Evolutionary conservation across 2,113 vertebrate genomes (phyloP), one percentile per base, ranked within the genome.

Genomic region (Prunella fulvescens): DNA sequence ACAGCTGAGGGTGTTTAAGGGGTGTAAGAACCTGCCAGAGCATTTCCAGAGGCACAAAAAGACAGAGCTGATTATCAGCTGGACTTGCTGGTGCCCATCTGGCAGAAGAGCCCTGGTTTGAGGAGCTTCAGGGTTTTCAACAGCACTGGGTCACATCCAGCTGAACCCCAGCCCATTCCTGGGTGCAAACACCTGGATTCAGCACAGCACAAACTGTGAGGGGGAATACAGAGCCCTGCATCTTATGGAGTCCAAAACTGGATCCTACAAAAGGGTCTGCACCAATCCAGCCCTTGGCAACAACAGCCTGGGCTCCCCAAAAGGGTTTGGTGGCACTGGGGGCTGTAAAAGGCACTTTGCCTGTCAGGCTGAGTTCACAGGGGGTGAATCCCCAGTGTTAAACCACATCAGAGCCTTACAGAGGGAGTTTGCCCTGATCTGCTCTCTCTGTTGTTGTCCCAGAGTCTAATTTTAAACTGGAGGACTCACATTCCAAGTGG

Each of bases 401-500:
- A 65, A 84, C 65, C 60, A 8, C 64, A 25, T 6, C 84, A 66
- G 84, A 81, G 81, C 58, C 17, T 1, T 0, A 11, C 60, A 86
- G 72, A 66, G 54, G 31, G 57, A 74, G 29, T 24, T 19, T 39
- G 47, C 35, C 81, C 70, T 39, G 35, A 25, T 62, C 66, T 60
- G 70, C 26, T 45, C 69, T 42, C 69, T 22, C 60, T 8, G 51
- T 23, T 71, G 61, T 15, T 57, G 82, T 86, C 77, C 69, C 61
- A 40, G 74, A 51, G 84, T 70, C 91, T 97, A 95, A 96, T 93
- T 97, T 96, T 94, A 96, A 94, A 60, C 86, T 2, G 20, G 40
- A 15, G 23, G 50, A 86, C 2, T 4, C 60, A 18, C n/a, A 20
- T 51, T 57, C 77, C 56, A 2, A 33, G 45, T 1, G 6, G 89